phyloP scores from a whole-genome alignment of 30 jellyfish, hydroid and myxozoan genomes.

The Turritopsis dohrnii region DNA sequence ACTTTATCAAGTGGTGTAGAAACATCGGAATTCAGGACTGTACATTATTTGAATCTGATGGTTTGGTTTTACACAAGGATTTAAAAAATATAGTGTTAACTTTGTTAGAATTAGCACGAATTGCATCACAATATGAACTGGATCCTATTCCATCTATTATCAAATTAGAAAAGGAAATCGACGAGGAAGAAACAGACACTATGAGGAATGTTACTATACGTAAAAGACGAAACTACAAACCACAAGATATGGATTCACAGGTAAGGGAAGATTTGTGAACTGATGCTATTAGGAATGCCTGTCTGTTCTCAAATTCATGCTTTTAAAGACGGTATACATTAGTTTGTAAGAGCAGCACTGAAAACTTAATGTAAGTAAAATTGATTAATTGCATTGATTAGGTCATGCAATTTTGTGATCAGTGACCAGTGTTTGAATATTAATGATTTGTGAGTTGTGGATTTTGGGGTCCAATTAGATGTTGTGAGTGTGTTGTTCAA shows the following conservation, averaged over 20 bases:
- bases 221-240: background rate
- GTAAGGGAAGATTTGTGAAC: constrained; percentile 8
- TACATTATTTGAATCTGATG: constrained; percentile 74
- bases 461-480: no score
- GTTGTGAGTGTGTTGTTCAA: no score
- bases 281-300: background rate
- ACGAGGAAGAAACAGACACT: constrained; percentile 38
- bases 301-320: no score
- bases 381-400: no score
- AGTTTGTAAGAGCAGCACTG: no score
- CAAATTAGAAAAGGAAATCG: constrained; percentile 54
- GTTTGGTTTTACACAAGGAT: constrained; percentile 62
- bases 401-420: no score
- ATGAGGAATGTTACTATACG: constrained; percentile 21
- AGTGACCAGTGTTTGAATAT: no score
- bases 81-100: constrained; percentile 50
- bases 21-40: constrained; percentile 62
- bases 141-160: constrained; percentile 57
- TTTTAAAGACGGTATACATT: no score
- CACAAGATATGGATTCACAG: constrained; percentile 41
- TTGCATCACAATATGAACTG: constrained; percentile 49
- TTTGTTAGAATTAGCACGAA: constrained; percentile 56
- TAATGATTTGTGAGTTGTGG: no score
- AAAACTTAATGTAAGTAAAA: no score
- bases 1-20: constrained; percentile 67